These are phyloP conservation scores for Rhinoptilus africanus DNA, from an alignment of 2,113 vertebrate species.

Conservation along the genomic window DNA sequence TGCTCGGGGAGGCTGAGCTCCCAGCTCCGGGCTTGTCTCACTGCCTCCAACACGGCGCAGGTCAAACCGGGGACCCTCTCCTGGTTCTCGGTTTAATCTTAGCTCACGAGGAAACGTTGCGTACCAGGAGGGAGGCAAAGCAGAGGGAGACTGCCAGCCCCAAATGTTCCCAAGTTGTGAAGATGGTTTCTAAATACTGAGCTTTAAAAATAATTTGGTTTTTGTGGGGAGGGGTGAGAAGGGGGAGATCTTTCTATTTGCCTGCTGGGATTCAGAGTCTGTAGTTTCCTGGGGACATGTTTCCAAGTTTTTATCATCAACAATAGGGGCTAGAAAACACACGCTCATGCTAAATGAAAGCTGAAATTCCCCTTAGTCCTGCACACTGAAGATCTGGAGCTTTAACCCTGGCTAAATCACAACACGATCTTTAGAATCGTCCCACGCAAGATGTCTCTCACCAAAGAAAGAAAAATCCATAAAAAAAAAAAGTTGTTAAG, in stretches of 20 bases:
- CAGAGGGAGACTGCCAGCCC: neutral
- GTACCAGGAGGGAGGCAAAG: neutral
- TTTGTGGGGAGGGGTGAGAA: neutral
- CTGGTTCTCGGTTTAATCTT: neutral
- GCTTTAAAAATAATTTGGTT: conserved; percentile 31
- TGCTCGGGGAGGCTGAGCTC: neutral
- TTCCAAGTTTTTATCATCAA: conserved; percentile 25
- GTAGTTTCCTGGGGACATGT: neutral
- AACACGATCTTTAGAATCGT: neutral
- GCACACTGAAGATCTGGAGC: neutral
- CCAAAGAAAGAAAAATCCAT: conserved; percentile 25
- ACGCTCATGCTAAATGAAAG: neutral
- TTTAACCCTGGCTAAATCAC: conserved; percentile 27
- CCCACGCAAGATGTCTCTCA: neutral
- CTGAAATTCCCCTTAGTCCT: neutral
- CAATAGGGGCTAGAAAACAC: conserved; percentile 10
- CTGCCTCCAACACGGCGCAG: rapidly evolving
- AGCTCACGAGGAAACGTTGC: neutral
- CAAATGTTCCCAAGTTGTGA: neutral
- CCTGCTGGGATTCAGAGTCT: neutral
- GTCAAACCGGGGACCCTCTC: neutral
- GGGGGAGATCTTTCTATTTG: neutral
- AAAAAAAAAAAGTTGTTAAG: conserved; percentile 3
- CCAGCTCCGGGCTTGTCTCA: neutral
- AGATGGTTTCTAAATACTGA: conserved; percentile 13